A percentile compares a stretch with the other conserved stretches of the same genome.
Evolutionary conservation across 2,113 vertebrate genomes (phyloP).

Genomic region (Glaucidium brasilianum): DNA sequence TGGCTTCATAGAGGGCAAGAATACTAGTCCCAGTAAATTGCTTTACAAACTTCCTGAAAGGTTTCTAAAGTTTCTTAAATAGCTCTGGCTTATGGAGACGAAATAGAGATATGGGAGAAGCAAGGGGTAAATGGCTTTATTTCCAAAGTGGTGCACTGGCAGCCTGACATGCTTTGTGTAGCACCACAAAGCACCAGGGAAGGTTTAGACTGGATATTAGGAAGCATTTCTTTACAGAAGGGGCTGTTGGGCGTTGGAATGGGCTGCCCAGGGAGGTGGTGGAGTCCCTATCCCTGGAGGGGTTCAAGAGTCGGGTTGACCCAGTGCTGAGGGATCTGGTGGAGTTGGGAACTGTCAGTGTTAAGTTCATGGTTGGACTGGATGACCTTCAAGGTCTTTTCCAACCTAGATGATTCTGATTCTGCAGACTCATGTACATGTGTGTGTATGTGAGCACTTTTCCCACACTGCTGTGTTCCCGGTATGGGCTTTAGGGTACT

Average conservation of each 20-base stretch:
- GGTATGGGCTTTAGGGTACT: background rate
- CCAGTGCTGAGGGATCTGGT: no score
- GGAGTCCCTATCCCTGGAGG: no score
- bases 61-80: constrained; percentile 17
- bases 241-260: no score
- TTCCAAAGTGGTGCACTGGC: background rate
- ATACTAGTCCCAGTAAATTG: background rate
- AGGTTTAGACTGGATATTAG: no score
- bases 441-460: background rate
- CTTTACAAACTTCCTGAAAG: constrained; percentile 23
- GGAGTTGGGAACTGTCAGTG: no score
- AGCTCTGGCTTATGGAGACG: background rate
- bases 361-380: no score
- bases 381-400: no score
- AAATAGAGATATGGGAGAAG: background rate
- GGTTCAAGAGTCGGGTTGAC: no score
- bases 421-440: rapidly evolving
- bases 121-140: background rate
- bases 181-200: background rate
- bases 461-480: background rate
- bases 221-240: no score
- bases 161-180: background rate
- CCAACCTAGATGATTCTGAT: no score
- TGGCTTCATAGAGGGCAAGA: background rate
- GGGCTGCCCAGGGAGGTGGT: no score